phyloP scores from a whole-genome alignment of 1,140 invertebrate genomes.

The Rhizoglyphus robini region DNA sequence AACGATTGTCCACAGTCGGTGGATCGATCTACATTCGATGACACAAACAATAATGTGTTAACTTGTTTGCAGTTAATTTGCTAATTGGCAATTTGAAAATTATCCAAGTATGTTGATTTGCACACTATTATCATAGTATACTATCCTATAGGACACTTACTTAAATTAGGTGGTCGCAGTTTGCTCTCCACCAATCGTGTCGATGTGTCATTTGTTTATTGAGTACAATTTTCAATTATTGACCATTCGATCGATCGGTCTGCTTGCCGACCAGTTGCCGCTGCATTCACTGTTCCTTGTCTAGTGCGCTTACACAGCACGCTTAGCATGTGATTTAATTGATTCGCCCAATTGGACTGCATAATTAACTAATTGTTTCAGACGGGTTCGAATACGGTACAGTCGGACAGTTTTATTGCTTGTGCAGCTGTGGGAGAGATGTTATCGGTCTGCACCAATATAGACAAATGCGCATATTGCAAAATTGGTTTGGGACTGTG shows the following conservation, averaged over 20 bases:
- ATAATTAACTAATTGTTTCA: conserved; percentile 8
- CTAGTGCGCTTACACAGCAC: neutral
- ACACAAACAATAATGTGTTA: neutral
- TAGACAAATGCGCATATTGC: neutral
- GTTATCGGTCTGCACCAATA: neutral
- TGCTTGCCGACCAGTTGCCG: neutral
- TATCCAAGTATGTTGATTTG: neutral
- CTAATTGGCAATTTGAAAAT: neutral
- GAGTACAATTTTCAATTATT: neutral
- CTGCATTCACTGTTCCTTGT: neutral
- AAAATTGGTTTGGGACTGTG: neutral
- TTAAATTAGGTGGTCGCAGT: too few species aligned
- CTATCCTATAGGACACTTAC: too few species aligned
- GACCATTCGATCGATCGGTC: neutral
- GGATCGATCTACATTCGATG: neutral
- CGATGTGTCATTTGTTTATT: neutral
- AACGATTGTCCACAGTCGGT: too few species aligned
- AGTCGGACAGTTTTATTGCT: neutral
- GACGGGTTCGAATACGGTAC: neutral
- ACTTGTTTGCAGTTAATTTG: too few species aligned
- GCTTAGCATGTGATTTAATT: neutral
- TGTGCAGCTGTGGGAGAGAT: neutral
- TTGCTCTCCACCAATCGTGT: neutral
- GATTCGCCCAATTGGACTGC: neutral
- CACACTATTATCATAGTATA: neutral